Evolutionary conservation across 1,140 invertebrate genomes (phyloP), one percentile per base, ranked within the genome.

Genomic region (Portunus trituberculatus): DNA sequence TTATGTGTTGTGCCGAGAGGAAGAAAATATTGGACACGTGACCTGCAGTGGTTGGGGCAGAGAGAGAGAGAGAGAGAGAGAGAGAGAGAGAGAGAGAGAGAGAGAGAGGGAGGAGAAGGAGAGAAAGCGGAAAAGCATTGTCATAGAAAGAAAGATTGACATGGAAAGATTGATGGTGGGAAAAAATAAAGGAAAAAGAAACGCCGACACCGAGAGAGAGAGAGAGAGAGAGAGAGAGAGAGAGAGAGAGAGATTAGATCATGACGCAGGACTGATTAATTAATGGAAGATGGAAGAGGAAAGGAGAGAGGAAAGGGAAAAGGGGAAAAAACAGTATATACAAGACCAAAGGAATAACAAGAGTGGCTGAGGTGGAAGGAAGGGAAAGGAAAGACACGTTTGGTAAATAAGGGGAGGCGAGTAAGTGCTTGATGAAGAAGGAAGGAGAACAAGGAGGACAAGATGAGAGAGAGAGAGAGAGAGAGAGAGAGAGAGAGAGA

Each of bases 31-130:
- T 76, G n/a, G n/a, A n/a, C 16, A 76, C 20, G 86, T 45, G 31
- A 92, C n/a, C 1, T 48, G 31, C 10, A 31, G 45, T 89, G 45
- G n/a, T 89, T 20, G n/a, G 31, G 86, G 7, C 4, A 87, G 32
- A 91, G 89, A 91, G 32, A 91, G 46, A 59, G 16, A 91, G 46
- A 59, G 16, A 91, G 46, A 59, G 16, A 91, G 46, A 59, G 46
- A 91, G 46, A 59, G 46, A 91, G 46, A 59, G 46, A 91, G 46
- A 59, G 46, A 91, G 46, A 59, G 46, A 91, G 46, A 59, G 46
- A 91, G 46, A 59, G 46, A 59, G 52, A 59, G 52, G 31, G 28
- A n/a, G 52, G 46, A 28, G 25, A 59, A n/a, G n/a, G 46, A 91
- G 46, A 59, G 46, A 91, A n/a, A 59, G 46, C 48, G 46, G n/a